phyloP scores from a whole-genome alignment of 1,140 invertebrate genomes.

The Ceratina calcarata region DNA sequence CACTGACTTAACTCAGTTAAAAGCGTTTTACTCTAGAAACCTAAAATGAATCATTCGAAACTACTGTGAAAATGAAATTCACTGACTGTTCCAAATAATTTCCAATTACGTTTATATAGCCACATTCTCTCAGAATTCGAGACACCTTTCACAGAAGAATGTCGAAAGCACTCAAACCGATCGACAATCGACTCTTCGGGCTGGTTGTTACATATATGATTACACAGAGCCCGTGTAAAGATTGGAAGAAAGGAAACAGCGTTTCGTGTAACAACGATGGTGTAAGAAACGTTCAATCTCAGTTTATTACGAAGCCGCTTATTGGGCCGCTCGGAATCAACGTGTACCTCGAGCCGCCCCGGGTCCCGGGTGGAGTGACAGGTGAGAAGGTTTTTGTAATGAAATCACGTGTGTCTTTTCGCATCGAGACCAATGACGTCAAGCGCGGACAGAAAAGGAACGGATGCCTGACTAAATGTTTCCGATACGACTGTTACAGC shows the following conservation, averaged over 20 bases:
- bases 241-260: not conserved
- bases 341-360: not conserved
- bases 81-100: no score
- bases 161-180: no score
- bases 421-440: not conserved
- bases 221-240: not conserved
- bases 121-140: no score
- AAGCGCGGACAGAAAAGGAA: not conserved
- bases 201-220: not conserved
- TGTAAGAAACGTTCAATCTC: not conserved
- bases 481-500: no score
- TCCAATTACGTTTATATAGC: no score
- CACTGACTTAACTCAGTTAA: no score
- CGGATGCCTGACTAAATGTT: not conserved
- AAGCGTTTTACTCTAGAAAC: no score
- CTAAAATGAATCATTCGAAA: no score
- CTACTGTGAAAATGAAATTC: no score
- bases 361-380: conserved; percentile 1
- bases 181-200: not conserved
- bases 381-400: conserved; percentile 6
- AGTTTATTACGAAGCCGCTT: not conserved
- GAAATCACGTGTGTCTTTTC: not conserved
- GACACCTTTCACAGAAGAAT: no score
- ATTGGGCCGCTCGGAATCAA: not conserved
- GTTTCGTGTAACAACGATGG: not conserved